phyloP scores from a whole-genome alignment of 2,888 invertebrate genomes.

The Patella pellucida region DNA sequence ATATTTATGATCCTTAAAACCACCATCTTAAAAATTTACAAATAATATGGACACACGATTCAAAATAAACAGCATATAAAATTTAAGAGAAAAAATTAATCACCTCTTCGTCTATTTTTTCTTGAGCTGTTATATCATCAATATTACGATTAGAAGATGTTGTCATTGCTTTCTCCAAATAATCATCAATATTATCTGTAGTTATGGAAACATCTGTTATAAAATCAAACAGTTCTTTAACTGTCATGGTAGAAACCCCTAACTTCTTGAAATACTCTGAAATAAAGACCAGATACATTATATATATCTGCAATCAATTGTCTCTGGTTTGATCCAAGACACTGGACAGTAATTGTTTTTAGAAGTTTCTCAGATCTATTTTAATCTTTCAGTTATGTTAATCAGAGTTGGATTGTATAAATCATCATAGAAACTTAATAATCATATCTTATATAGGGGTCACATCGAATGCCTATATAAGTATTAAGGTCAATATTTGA shows the following conservation, averaged over 20 bases:
- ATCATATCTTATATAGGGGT: background rate
- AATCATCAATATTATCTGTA: slow-evolving; percentile 81
- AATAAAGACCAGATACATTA: slow-evolving; percentile 50
- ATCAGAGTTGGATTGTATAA: slow-evolving; percentile 10
- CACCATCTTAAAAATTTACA: too few species aligned
- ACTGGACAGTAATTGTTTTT: too few species aligned
- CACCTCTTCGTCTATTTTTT: slow-evolving; percentile 86
- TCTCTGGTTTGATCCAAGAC: too few species aligned
- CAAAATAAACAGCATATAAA: background rate
- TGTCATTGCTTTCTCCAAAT: slow-evolving; percentile 63
- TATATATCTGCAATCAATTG: too few species aligned
- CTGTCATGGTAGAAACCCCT: slow-evolving; percentile 88
- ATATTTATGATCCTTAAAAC: too few species aligned
- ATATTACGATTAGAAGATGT: slow-evolving; percentile 62
- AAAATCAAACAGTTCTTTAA: slow-evolving; percentile 94
- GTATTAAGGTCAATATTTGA: too few species aligned
- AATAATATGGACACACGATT: too few species aligned
- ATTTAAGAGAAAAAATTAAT: background rate
- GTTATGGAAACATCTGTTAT: slow-evolving; percentile 92
- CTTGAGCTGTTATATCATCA: slow-evolving; percentile 79
- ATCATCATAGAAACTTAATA: background rate
- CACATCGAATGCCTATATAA: too few species aligned
- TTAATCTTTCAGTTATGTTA: background rate
- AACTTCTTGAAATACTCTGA: slow-evolving; percentile 90
- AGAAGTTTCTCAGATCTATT: background rate